Evolutionary conservation across 1,140 invertebrate species (phyloP), one percentile per base, ranked within the genome.

Genomic region (Eumaeus atala): DNA sequence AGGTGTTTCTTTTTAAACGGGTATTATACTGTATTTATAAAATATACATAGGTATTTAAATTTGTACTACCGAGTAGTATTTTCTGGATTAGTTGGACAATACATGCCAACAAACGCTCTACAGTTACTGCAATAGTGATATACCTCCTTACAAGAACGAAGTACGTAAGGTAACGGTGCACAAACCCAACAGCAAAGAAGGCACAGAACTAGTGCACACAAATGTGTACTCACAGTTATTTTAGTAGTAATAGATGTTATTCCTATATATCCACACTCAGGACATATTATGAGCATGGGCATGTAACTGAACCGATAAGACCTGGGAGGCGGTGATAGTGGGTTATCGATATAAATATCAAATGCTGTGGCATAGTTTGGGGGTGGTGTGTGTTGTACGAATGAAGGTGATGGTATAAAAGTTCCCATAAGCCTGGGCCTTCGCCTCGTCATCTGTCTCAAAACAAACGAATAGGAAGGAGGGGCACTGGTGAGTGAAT

Each of bases 381-480:
- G 84, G 0, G 84, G 84, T 36, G 84, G 84, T 21, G 77, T 74
- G 21, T 83, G 75, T 44, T 70, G 70, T 18, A 85, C 67, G 48
- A 83, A 87, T 7, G 84, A 85, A 9, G 82, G 75, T 0, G 84
- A 87, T 9, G 81, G 78, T 42, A 83, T 76, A 59, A 87, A 87
- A 0, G 84, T 84, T 37, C 81, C 81, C 72, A 84, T 71, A 9
- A 84, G 59, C 34, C 84, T 71, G 1, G 81, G 80, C 57, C 84
- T 68, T 55, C 71, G 62, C 47, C 73, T 56, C 11, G 66, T 60
- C 59, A 80, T 81, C 72, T 87, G 84, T 14, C 81, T 60, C 49
- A 84, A 67, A 5, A 87, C 84, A 54, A 79, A 87, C 1, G 84
- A 81, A 70, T 87, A 87, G 0, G 84, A 84, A n/a, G 84, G 84